Base-by-base conservation (phyloP, 2,113 vertebrate genomes). In the Lagopus muta region DNA sequence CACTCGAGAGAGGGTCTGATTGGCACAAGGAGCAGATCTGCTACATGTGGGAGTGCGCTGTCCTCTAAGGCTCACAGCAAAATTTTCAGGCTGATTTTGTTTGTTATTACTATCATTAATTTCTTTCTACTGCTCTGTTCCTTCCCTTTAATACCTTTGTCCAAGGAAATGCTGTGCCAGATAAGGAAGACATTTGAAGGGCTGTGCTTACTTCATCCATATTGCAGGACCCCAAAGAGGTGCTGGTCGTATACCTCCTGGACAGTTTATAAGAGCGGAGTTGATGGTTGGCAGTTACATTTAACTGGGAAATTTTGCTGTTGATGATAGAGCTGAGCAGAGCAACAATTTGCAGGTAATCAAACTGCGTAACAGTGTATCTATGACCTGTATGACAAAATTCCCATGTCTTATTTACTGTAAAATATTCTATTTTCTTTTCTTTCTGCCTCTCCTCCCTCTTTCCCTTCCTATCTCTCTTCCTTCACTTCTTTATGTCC, bases 21-120 rank as follows among this genome's bases (percentile, higher is more conserved):
- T 85, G 89, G 87, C 87, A 91, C 13, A 70, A 36, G 57, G 82
- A 69, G 38, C 36, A 95, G 58, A 89, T 82, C 64, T 86, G 82
- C 91, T 94, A 72, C 93, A 58, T 60, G 82, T 11, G 88, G 50
- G 67, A 88, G 42, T 17, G 50, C 7, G 1, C 40, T 48, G n/a
- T 82, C 47, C 71, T 30, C 14, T n/a, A 62, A 10, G 52, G 48
- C 93, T 92, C 87, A 87, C 71, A 79, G 32, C 6, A 18, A 89
- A 92, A 25, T 87, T 89, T 93, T 58, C 62, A 76, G 48, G 20
- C 20, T 54, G 13, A 21, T 22, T 73, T 73, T 55, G 52, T 40
- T 55, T 38, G 14, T 67, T 86, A 58, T 78, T 45, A 54, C 52
- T 54, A 17, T 30, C 52, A 30, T 54, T 54, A 30, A 54, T 89